Conservation (phyloP, 2,113 vertebrate genomes). For the Stigmatopora argus region DNA sequence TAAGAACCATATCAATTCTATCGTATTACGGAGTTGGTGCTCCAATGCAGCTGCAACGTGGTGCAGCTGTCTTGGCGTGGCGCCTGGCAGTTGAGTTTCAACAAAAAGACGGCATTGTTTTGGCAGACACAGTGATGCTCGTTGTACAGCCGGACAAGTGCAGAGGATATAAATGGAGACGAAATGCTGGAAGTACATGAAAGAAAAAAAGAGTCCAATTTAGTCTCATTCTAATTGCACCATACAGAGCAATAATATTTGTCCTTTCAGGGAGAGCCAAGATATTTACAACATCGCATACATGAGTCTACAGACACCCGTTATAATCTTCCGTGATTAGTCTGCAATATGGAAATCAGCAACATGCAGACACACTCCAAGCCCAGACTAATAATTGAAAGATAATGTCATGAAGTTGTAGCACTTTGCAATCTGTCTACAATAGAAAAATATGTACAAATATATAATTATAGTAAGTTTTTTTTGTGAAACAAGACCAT, state of each 20-base stretch:
- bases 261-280: too few species aligned
- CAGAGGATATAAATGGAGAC: background rate
- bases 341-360: background rate
- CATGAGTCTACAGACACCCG: background rate
- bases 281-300: too few species aligned
- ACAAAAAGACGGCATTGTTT: conserved; percentile 49
- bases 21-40: background rate
- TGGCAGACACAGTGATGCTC: conserved; percentile 26
- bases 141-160: conserved; percentile 2
- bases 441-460: background rate
- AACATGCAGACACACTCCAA: background rate
- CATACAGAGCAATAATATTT: too few species aligned
- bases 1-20: too few species aligned
- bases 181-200: background rate
- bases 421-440: too few species aligned
- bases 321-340: background rate
- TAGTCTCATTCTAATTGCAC: too few species aligned
- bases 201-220: background rate
- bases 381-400: background rate
- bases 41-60: conserved; percentile 25
- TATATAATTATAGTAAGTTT: background rate
- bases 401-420: background rate
- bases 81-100: conserved; percentile 45
- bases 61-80: conserved; percentile 65
- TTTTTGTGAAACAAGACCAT: too few species aligned